phyloP scores from a whole-genome alignment of 2,797 vertebrate genomes.

The Spea hammondii region DNA sequence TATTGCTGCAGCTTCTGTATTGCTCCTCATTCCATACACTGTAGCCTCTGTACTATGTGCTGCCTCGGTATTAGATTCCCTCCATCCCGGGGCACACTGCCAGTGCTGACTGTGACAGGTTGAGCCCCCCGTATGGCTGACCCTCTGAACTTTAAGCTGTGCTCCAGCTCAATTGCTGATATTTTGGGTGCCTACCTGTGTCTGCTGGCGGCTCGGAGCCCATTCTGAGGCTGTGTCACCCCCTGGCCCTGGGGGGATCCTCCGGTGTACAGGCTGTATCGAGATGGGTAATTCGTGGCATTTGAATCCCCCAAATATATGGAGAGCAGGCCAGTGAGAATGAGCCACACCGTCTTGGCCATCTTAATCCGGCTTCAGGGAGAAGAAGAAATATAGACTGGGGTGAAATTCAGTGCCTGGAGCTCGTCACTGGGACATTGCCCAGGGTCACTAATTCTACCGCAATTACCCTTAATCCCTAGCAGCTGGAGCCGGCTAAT shows the following conservation, averaged over 20 bases:
- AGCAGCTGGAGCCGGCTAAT: not conserved
- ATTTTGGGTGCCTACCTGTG: constrained; percentile 40
- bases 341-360: not conserved
- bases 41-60: not conserved
- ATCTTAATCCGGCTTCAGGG: not conserved
- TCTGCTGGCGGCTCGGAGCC: constrained; percentile 29
- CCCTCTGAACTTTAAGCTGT: not conserved
- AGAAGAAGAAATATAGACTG: too few relatives aligned
- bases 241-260: constrained; percentile 5
- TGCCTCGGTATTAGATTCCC: not conserved
- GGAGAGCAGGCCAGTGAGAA: not conserved
- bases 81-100: too few relatives aligned
- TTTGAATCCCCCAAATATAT: not conserved
- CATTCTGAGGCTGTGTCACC: constrained; percentile 25
- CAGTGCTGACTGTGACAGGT: too few relatives aligned
- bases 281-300: constrained; percentile 38
- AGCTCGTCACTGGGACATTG: not conserved
- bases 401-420: not conserved
- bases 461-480: too few relatives aligned
- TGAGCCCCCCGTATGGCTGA: not conserved
- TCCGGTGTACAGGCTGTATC: constrained; percentile 41
- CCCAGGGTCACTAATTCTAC: not conserved
- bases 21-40: not conserved
- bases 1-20: not conserved
- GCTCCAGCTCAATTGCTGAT: too few relatives aligned